Percentiles rank a stretch among this genome's conserved stretches.
These are phyloP conservation scores for Acanthisitta chloris DNA, from an alignment of 2,113 vertebrate species.

Conservation along the genomic window DNA sequence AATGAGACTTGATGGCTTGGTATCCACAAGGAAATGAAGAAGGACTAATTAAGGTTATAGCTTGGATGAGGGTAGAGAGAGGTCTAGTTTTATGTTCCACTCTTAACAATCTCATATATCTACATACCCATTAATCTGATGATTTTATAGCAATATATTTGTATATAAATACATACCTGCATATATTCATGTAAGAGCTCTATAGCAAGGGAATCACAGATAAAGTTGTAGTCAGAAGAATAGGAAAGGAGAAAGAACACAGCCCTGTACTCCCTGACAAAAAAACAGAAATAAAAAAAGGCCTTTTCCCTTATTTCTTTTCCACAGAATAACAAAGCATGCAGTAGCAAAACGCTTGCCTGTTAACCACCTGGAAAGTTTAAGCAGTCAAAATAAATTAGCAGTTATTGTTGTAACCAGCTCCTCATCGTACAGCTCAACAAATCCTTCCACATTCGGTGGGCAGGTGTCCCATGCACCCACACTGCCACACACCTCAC, in stretches of 20 bases:
- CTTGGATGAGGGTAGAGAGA: neutral
- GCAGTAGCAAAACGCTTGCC: neutral
- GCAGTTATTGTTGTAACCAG: neutral
- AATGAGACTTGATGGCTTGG: neutral
- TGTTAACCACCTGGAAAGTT: neutral
- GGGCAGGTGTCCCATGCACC: neutral
- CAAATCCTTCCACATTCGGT: neutral
- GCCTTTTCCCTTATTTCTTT: neutral
- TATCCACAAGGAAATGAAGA: neutral
- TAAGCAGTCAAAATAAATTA: neutral
- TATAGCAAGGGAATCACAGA: neutral
- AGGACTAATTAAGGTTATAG: neutral
- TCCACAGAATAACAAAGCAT: neutral
- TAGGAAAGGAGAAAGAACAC: neutral
- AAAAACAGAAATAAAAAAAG: neutral
- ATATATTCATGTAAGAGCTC: neutral
- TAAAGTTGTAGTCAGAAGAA: neutral
- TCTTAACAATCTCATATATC: neutral
- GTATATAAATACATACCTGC: neutral
- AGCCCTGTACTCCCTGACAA: neutral
- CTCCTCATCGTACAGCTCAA: neutral
- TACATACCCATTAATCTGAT: neutral
- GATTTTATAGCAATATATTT: neutral
- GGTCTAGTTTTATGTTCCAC: neutral
- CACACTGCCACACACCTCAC: neutral